Base-by-base conservation (phyloP, 2,797 vertebrate genomes). In the Ctenopoma multispine region DNA sequence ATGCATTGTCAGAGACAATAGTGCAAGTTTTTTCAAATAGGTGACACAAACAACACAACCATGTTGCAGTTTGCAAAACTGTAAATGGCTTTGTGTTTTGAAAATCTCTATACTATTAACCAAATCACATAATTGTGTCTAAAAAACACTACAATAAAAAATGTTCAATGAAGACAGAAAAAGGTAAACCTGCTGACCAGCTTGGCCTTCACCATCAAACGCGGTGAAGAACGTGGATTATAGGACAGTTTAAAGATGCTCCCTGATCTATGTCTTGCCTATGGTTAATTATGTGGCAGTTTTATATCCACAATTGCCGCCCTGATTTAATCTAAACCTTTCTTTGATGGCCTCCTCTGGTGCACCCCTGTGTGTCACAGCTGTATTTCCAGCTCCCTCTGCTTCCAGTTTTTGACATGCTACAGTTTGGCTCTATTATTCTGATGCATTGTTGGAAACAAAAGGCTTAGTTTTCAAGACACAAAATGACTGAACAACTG, bases 1-100 rank as follows among this genome's bases (percentile, higher is more conserved):
- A 51, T 29, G 51, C 67, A 64, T 77, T 75, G 82, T 79, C 63
- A 17, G 53, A 59, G 61, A 85, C 83, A 79, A 80, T 58, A 20
- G 49, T 11, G 7, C n/a, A 12, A 27, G 67, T 62, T 74, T 83
- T 73, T 68, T 15, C 71, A 54, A 75, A 66, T 36, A 75, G 77
- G 75, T 62, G 65, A 64, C 64, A 71, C 78, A 76, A 76, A 77
- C 75, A 72, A 60, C 46, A 77, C 65, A 63, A 51, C 63, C 18
- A 21, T 40, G 50, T 61, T 65, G 74, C 46, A 62, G 21, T 58
- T 60, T 57, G 60, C 60, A 51, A 64, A 67, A 44, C 4, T 62
- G 54, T 23, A 48, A 80, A 76, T 56, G 60, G 21, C 36, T 54
- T 71, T 76, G 62, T 70, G 55, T 36, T 73, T 29, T 63, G 50